phyloP scores from a whole-genome alignment of 2,888 invertebrate genomes.

The Lepidochrysops patricia region DNA sequence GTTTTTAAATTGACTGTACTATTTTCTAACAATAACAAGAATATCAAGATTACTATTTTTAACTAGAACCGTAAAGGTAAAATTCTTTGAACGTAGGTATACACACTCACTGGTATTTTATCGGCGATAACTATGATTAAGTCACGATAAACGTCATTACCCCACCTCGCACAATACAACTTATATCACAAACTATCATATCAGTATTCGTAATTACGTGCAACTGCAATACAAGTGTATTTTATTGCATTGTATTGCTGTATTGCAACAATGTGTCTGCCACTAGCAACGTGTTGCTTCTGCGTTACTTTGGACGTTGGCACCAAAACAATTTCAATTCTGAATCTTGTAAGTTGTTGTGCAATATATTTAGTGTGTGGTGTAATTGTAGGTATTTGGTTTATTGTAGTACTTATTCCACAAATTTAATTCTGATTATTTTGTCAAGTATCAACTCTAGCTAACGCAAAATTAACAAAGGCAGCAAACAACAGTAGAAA shows the following conservation, averaged over 20 bases:
- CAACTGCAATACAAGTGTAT: no score
- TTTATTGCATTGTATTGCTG: not conserved
- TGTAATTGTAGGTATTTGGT: no score
- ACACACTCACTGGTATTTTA: not conserved
- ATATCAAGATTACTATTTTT: not conserved
- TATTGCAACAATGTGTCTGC: constrained; percentile 26
- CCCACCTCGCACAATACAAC: not conserved
- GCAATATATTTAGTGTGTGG: not conserved
- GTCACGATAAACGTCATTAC: not conserved
- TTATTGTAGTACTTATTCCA: no score
- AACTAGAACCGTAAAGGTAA: not conserved
- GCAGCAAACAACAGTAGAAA: no score
- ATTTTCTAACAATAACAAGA: not conserved
- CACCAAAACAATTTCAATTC: constrained; percentile 28
- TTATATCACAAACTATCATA: not conserved
- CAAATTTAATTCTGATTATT: no score
- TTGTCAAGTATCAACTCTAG: no score
- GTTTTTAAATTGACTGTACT: no score
- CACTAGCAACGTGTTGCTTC: constrained; percentile 27
- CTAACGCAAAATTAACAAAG: no score
- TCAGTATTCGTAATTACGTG: no score
- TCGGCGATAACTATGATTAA: not conserved
- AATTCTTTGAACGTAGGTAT: not conserved
- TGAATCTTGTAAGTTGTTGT: constrained; percentile 25
- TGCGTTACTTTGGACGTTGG: constrained; percentile 28